Evolutionary conservation across 2,888 invertebrate species (phyloP).

Genomic region (Theretra japonica): DNA sequence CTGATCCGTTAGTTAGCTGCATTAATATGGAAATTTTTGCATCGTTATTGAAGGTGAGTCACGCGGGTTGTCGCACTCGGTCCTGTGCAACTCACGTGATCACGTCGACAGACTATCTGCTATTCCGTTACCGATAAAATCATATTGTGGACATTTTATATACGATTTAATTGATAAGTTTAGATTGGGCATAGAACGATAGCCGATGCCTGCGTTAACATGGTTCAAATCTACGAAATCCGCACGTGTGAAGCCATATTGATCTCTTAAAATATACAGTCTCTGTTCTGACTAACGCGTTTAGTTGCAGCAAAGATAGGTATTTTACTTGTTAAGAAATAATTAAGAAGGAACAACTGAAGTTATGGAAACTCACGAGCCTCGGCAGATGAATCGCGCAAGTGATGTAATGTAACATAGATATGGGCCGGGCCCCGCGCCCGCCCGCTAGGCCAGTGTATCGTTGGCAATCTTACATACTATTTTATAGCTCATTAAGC

Average conservation of each 20-base stretch:
- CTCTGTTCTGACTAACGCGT: constrained; percentile 45
- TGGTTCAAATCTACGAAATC: constrained; percentile 49
- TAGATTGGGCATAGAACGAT: constrained; percentile 62
- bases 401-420: constrained; percentile 57
- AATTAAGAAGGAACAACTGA: constrained; percentile 69
- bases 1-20: constrained; percentile 43
- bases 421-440: constrained; percentile 54
- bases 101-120: constrained; percentile 40
- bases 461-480: constrained; percentile 78
- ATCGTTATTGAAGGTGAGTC: constrained; percentile 42
- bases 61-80: constrained; percentile 36
- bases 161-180: constrained; percentile 58
- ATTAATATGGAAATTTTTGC: constrained; percentile 47
- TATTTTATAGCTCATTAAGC: constrained; percentile 81
- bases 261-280: constrained; percentile 73
- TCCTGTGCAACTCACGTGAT: neutral
- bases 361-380: constrained; percentile 68
- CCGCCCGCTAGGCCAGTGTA: constrained; percentile 78
- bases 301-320: constrained; percentile 52
- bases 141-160: constrained; percentile 50
- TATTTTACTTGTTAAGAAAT: constrained; percentile 73
- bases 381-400: constrained; percentile 66
- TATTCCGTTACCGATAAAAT: constrained; percentile 58
- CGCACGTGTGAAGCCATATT: constrained; percentile 68
- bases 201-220: constrained; percentile 54